These are phyloP conservation scores for Desmodus rotundus DNA, from an alignment of 2,113 vertebrate species.

Conservation along the genomic window DNA sequence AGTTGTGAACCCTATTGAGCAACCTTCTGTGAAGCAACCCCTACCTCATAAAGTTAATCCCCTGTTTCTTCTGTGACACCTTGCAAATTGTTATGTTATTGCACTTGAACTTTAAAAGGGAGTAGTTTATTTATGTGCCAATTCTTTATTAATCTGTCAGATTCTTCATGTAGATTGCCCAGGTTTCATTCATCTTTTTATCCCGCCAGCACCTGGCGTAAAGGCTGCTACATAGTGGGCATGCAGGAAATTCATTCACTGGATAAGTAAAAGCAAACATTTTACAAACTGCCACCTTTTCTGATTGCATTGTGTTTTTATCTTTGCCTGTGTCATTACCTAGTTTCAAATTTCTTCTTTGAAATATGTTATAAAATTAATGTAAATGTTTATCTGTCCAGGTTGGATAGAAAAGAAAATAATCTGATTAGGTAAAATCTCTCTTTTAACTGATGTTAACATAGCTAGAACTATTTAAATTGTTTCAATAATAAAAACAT, in stretches of 20 bases:
- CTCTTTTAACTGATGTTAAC: not conserved
- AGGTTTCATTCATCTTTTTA: not conserved
- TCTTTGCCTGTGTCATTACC: not conserved
- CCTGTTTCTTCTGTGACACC: not conserved
- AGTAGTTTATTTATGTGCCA: not conserved
- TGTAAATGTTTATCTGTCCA: not conserved
- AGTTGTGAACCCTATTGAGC: not conserved
- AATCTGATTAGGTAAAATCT: not conserved
- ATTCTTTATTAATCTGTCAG: not conserved
- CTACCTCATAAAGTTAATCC: not conserved
- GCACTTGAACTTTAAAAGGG: not conserved
- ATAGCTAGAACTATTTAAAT: not conserved
- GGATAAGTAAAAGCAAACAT: not conserved
- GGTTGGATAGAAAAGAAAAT: not conserved
- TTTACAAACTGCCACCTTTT: not conserved
- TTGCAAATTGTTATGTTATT: not conserved
- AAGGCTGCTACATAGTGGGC: not conserved
- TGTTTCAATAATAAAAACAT: not conserved
- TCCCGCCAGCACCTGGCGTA: not conserved
- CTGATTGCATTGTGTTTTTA: not conserved
- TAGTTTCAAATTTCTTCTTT: not conserved
- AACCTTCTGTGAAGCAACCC: not conserved
- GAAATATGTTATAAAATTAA: conserved; percentile 11
- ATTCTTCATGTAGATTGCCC: not conserved
- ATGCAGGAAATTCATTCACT: not conserved